Evolutionary conservation across 2,797 vertebrate genomes (phyloP), one percentile per base, ranked within the genome.

Genomic region (Chelon labrosus): DNA sequence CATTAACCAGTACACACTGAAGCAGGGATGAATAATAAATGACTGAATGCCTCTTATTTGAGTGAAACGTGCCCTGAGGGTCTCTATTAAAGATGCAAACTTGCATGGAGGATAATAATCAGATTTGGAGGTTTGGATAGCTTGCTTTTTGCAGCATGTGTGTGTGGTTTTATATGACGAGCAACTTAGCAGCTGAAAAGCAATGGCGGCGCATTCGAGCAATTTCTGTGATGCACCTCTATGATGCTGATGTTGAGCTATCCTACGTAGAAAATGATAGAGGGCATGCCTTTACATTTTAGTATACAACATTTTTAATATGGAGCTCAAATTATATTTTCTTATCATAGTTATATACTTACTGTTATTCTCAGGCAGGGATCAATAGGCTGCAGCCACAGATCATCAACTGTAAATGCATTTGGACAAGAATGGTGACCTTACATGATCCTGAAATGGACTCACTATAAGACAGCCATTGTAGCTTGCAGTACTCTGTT

Each of bases 171-270:
- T 6, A 19, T 13, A 3, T 47, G 16, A 42, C 58, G 19, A 60
- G 51, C 50, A 63, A 59, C 3, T 58, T 64, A 10, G 22, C 49
- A 70, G 44, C 37, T 68, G 3, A 27, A n/a, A 16, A 59, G 86
- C 63, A 89, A 92, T 91, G 89, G 91, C 94, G 90, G 87, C 93
- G 92, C 81, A 90, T 97, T 97, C 96, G 84, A 96, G 96, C 91
- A 95, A 88, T 90, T 97, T 96, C 94, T 84, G 17, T 73, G 75
- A 65, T 88, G 88, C 85, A 94, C 93, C 93, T 94, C 88, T 89
- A 35, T 75, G 88, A 86, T 89, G 79, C 83, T 85, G 89, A 87
- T 90, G 88, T 47, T 88, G 80, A 72, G 73, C 49, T 72, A 47
- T 58, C 73, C 19, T n/a, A 20, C 39, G 22, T 38, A 65, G 54